Base-by-base conservation (phyloP, 2,797 vertebrate species). In the Leptoclinus maculatus region DNA sequence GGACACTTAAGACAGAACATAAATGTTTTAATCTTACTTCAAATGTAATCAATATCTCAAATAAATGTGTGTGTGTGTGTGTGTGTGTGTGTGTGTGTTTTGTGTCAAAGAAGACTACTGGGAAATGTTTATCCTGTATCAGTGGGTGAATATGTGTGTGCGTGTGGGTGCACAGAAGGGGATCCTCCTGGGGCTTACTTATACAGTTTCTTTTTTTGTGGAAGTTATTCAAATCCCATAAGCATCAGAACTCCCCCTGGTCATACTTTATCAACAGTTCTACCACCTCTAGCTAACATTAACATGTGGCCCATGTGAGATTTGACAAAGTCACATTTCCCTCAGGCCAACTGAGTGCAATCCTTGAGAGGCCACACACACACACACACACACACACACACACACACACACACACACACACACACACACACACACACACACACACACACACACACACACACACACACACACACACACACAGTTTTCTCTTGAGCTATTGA, bases 171-270 rank as follows among this genome's bases (percentile, higher is more conserved):
- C n/a, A 9, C 12, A 43, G 57, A 34, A 8, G 19, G 9, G 12
- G 19, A 32, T 45, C 25, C 57, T 80, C 74, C 17, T 59, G 54
- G 51, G 72, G 58, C 39, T 66, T 69, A 66, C 76, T 82, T 64
- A 78, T 51, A 66, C 19, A 59, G 19, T 57, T 43, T 66, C 66
- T 66, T 38, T 29, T 41, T 38, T 19, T 29, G 36, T 71, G 59
- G 7, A 83, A 81, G 47, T 85, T 63, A 75, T 74, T 85, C 45
- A 83, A 90, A 90, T 89, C 82, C 74, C 66, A 85, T 80, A 82
- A 87, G 60, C 53, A 79, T 64, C 78, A 78, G 17, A 83, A 80
- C 39, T 49, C 80, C 83, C 69, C 71, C 56, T 43, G 67, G 81
- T 70, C 78, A 81, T 51, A 59, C 81, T 85, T 78, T 79, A 78